Conservation (phyloP, 2,888 invertebrate species). For the Oxytorus armatus region DNA sequence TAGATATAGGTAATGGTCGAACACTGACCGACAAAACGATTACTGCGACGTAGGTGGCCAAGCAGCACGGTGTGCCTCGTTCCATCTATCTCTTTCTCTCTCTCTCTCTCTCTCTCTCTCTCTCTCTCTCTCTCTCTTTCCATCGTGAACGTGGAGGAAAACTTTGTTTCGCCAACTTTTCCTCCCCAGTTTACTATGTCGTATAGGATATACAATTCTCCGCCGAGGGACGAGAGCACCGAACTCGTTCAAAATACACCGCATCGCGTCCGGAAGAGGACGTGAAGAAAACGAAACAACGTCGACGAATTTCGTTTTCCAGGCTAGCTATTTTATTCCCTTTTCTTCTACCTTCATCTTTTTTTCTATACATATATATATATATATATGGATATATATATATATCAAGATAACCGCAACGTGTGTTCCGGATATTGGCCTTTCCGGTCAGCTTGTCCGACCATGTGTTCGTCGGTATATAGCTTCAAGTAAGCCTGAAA, state of each 20-base stretch:
- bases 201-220: slow-evolving; percentile 9
- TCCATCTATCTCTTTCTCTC: slow-evolving; percentile 29
- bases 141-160: slow-evolving; percentile 43
- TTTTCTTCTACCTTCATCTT: neutral
- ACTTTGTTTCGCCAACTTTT: slow-evolving; percentile 67
- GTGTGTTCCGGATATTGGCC: slow-evolving; percentile 59
- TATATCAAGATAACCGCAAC: slow-evolving; percentile 36
- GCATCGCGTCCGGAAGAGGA: slow-evolving; percentile 31
- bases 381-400: too few species aligned
- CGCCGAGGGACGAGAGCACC: neutral
- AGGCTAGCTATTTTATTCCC: slow-evolving; percentile 8
- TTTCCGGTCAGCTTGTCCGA: slow-evolving; percentile 43
- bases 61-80: slow-evolving; percentile 21
- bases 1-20: slow-evolving; percentile 28
- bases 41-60: slow-evolving; percentile 40
- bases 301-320: slow-evolving; percentile 61
- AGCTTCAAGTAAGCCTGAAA: slow-evolving; percentile 30
- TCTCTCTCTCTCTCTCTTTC: slow-evolving; percentile 24
- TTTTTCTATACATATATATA: too few species aligned
- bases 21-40: slow-evolving; percentile 54
- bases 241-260: slow-evolving; percentile 29
- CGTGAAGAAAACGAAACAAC: slow-evolving; percentile 42
- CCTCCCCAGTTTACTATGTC: slow-evolving; percentile 31
- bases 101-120: slow-evolving; percentile 23
- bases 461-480: slow-evolving; percentile 2